Conservation (phyloP, 2,888 invertebrate species). For the Temnothorax unifasciatus region DNA sequence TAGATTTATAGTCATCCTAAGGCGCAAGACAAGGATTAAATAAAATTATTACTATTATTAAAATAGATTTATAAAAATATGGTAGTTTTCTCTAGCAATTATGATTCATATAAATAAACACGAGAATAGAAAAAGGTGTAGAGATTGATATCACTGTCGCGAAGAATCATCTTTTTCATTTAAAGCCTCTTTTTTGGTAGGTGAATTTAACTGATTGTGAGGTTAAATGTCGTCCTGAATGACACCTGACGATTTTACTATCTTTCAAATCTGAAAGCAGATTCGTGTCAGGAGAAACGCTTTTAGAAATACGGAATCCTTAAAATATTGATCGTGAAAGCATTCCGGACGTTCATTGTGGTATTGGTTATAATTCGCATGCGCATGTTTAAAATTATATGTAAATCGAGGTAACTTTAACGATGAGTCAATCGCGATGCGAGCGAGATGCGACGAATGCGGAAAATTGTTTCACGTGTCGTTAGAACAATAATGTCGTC, state of each 20-base stretch:
- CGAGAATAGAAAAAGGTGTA: background rate
- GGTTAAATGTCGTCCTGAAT: background rate
- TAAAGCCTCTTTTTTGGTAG: background rate
- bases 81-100: background rate
- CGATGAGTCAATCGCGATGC: background rate
- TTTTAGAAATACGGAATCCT: slow-evolving; percentile 27
- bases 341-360: slow-evolving; percentile 3
- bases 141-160: background rate
- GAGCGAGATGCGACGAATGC: background rate
- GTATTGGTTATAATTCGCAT: slow-evolving; percentile 14
- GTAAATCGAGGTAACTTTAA: background rate
- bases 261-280: slow-evolving; percentile 30
- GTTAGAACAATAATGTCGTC: too few relatives aligned
- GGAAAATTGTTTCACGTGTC: background rate
- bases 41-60: too few relatives aligned
- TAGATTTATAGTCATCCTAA: too few relatives aligned
- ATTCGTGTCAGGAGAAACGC: slow-evolving; percentile 30
- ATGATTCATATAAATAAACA: background rate
- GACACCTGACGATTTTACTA: background rate
- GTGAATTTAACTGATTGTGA: too few relatives aligned
- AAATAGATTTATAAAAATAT: too few relatives aligned
- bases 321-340: slow-evolving; percentile 41
- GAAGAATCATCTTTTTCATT: background rate
- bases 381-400: slow-evolving; percentile 23
- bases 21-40: too few relatives aligned